These are phyloP conservation scores for Oplegnathus fasciatus DNA, from an alignment of 2,113 vertebrate genomes.

Conservation along the genomic window DNA sequence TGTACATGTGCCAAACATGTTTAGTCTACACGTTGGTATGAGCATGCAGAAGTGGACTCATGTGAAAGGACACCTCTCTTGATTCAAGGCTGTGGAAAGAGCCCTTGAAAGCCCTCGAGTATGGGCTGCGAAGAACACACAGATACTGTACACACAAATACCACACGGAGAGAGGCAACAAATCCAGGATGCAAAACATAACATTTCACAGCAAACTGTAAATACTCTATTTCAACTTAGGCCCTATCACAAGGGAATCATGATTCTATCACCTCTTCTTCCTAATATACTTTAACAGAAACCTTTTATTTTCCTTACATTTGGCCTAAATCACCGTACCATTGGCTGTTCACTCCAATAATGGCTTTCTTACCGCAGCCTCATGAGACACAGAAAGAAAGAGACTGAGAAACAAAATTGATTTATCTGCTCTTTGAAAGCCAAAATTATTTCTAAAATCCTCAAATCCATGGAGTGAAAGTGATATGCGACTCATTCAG, in stretches of 20 bases:
- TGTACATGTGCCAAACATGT: neutral
- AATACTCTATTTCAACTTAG: neutral
- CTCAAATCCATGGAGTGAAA: conserved; percentile 35
- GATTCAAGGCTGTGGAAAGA: neutral
- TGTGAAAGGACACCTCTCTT: neutral
- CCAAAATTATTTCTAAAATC: conserved; percentile 34
- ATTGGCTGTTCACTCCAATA: conserved; percentile 10
- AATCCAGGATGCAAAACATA: neutral
- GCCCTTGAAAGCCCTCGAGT: neutral
- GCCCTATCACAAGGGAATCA: neutral
- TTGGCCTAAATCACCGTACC: neutral
- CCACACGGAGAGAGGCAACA: neutral
- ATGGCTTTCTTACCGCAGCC: conserved; percentile 21
- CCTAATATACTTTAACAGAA: neutral
- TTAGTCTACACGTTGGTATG: neutral
- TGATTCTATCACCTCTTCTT: neutral
- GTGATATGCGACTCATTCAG: conserved; percentile 17
- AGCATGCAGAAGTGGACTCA: neutral
- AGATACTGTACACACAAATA: neutral
- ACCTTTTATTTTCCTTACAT: conserved; percentile 9
- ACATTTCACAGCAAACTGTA: neutral
- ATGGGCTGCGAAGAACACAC: neutral
- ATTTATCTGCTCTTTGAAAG: conserved; percentile 46
- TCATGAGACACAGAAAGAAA: conserved; percentile 5
- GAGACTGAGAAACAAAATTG: conserved; percentile 20